phyloP scores from a whole-genome alignment of 2,888 invertebrate genomes.

The Conomelus anceps region DNA sequence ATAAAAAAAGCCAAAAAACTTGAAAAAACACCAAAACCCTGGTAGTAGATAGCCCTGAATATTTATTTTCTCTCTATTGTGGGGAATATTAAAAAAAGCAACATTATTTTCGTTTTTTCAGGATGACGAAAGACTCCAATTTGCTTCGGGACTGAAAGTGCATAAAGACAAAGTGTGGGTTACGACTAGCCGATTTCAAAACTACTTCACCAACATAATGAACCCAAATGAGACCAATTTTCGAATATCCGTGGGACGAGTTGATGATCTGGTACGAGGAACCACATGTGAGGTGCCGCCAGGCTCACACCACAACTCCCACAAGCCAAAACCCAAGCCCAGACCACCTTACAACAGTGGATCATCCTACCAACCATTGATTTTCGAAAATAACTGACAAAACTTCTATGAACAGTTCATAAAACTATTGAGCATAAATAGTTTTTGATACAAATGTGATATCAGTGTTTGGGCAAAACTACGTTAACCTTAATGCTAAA shows the following conservation, averaged over 20 bases:
- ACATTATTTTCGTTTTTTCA: too few relatives aligned
- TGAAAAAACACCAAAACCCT: too few relatives aligned
- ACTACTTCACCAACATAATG: conserved; percentile 51
- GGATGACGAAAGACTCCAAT: conserved; percentile 58
- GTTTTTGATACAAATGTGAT: too few relatives aligned
- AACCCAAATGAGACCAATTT: conserved; percentile 53
- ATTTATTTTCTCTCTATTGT: too few relatives aligned
- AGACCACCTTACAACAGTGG: background rate
- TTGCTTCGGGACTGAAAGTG: conserved; percentile 62
- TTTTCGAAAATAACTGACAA: background rate
- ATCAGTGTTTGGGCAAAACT: too few relatives aligned
- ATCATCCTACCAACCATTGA: background rate
- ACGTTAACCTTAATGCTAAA: too few relatives aligned
- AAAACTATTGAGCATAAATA: background rate
- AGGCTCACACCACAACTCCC: background rate
- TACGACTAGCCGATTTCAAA: conserved; percentile 63
- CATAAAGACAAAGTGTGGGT: conserved; percentile 56
- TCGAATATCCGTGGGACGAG: conserved; percentile 58
- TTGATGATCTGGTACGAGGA: conserved; percentile 49
- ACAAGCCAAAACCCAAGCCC: background rate
- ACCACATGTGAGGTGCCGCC: conserved; percentile 46
- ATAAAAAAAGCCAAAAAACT: too few relatives aligned
- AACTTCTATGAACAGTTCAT: background rate
- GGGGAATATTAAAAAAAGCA: too few relatives aligned
- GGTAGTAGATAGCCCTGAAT: too few relatives aligned